Evolutionary conservation across 2,113 vertebrate genomes (phyloP).

Genomic region (Actinemys pallida): DNA sequence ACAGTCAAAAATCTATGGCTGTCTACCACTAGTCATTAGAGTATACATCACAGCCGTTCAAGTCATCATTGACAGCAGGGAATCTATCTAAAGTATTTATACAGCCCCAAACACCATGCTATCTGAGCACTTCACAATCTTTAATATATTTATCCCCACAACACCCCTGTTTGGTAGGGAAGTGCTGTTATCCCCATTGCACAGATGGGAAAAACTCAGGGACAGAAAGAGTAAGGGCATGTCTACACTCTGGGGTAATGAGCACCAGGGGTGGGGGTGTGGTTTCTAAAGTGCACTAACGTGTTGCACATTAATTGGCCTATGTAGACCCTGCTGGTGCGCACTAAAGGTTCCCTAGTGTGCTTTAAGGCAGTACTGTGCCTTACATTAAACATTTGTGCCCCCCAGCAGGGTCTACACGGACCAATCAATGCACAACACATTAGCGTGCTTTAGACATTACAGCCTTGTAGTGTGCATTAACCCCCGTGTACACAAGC

Average conservation of each 20-base stretch:
- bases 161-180: not conserved
- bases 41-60: constrained; percentile 58
- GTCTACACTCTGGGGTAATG: not conserved
- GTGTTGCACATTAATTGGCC: not conserved
- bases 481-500: not conserved
- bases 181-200: not conserved
- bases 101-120: constrained; percentile 40
- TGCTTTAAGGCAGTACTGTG: not conserved
- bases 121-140: not conserved
- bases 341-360: not conserved
- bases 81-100: constrained; percentile 34
- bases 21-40: constrained; percentile 59
- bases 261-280: not conserved
- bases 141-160: fast-evolving
- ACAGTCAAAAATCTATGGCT: constrained; percentile 65
- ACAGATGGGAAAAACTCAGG: not conserved
- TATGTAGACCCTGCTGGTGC: not conserved
- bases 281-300: not conserved
- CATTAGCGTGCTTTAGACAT: not conserved
- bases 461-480: not conserved
- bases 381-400: not conserved
- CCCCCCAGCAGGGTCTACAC: not conserved
- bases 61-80: not conserved
- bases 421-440: not conserved
- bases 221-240: not conserved